Conservation (phyloP, 2,113 vertebrate genomes). For the Calonectris borealis region DNA sequence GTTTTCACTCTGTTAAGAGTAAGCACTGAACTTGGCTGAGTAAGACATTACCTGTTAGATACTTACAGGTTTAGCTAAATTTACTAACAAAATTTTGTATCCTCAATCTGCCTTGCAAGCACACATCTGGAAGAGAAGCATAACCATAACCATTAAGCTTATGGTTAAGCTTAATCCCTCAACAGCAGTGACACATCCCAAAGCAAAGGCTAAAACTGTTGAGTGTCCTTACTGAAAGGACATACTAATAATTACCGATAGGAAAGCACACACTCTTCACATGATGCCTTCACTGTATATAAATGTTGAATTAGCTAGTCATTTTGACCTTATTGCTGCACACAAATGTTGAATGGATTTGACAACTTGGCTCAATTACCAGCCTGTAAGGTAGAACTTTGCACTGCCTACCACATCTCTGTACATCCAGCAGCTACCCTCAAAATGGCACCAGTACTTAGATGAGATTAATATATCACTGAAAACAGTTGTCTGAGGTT, state of each 20-base stretch:
- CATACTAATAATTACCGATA: background rate
- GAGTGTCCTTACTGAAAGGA: background rate
- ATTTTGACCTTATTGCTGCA: background rate
- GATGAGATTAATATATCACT: background rate
- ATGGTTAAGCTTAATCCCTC: background rate
- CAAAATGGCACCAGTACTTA: background rate
- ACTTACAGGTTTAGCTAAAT: background rate
- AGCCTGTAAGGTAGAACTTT: background rate
- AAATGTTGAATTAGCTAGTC: background rate
- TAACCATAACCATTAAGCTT: background rate
- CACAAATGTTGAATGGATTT: background rate
- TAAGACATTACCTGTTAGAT: background rate
- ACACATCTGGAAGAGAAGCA: background rate
- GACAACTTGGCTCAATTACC: background rate
- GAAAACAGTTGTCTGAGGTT: background rate
- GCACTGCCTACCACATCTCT: background rate
- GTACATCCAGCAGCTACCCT: background rate
- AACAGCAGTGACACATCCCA: background rate
- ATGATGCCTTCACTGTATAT: background rate
- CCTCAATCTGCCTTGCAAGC: background rate
- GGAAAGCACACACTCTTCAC: background rate
- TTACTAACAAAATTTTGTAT: background rate
- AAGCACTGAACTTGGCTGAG: background rate
- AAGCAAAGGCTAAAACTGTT: background rate
- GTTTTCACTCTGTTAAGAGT: background rate